phyloP scores from a whole-genome alignment of 2,113 vertebrate genomes.

The Piprites chloris region DNA sequence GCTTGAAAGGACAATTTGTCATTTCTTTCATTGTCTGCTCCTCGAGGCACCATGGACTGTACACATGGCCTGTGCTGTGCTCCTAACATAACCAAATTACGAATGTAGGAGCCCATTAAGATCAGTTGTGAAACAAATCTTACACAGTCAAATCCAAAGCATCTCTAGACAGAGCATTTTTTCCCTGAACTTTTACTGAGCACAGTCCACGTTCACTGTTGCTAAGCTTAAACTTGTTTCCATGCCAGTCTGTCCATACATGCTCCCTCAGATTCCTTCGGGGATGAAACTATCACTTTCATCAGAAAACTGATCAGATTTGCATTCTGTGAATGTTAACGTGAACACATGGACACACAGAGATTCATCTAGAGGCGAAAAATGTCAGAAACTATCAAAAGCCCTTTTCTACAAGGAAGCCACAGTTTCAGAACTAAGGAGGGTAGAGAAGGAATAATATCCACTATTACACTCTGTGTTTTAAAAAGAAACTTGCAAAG shows the following conservation, averaged over 20 bases:
- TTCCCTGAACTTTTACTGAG: background rate
- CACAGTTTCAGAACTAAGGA: background rate
- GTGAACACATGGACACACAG: background rate
- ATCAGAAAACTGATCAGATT: background rate
- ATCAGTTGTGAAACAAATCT: background rate
- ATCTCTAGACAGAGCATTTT: background rate
- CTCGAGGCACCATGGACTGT: fast-evolving
- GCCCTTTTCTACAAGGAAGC: background rate
- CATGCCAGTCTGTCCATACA: background rate
- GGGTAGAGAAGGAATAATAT: background rate
- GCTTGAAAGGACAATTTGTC: background rate
- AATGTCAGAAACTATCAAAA: background rate
- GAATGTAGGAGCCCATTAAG: background rate
- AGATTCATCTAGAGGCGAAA: background rate
- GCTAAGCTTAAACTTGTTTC: background rate
- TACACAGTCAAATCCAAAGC: background rate
- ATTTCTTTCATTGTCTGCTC: background rate
- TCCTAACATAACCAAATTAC: background rate
- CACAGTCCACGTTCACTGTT: background rate
- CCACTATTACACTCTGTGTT: background rate
- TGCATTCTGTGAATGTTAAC: background rate
- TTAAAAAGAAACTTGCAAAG: background rate
- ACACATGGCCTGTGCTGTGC: background rate
- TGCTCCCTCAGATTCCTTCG: background rate
- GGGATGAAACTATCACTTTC: background rate